Evolutionary conservation across 1,140 invertebrate species (phyloP).

Genomic region (Metaphire vulgaris): DNA sequence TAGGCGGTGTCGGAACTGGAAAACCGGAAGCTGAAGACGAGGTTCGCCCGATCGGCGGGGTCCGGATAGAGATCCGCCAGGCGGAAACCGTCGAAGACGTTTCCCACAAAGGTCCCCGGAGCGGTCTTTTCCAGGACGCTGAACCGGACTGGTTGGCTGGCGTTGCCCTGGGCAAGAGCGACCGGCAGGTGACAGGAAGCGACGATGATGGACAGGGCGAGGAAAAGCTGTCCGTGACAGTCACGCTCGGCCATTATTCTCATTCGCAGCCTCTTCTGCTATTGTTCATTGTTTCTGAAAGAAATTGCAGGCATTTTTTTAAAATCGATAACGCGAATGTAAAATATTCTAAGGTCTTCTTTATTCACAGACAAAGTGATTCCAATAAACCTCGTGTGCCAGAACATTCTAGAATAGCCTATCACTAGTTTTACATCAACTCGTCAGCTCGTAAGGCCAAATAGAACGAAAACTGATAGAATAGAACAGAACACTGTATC

Average conservation of each 20-base stretch:
- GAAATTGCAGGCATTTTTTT: too few species aligned
- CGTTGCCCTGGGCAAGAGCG: not conserved
- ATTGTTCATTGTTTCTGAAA: too few species aligned
- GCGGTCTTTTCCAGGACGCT: slow-evolving; percentile 11
- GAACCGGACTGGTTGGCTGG: not conserved
- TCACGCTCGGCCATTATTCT: not conserved
- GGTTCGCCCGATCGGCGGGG: not conserved
- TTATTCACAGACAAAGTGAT: too few species aligned
- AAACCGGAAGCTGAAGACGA: slow-evolving; percentile 21
- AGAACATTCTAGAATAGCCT: too few species aligned
- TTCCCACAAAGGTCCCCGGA: slow-evolving; percentile 20
- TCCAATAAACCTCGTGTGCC: too few species aligned
- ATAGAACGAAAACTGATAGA: too few species aligned
- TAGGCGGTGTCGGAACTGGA: slow-evolving; percentile 7
- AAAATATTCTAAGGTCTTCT: too few species aligned
- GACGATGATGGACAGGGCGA: not conserved
- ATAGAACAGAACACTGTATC: too few species aligned
- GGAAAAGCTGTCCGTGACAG: not conserved
- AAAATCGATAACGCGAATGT: too few species aligned
- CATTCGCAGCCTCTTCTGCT: not conserved
- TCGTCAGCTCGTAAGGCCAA: too few species aligned
- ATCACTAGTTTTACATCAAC: too few species aligned
- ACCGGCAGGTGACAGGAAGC: not conserved
- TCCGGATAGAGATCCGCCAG: not conserved
- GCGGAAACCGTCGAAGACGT: slow-evolving; percentile 6